phyloP scores from a whole-genome alignment of 2,113 vertebrate species.

The Opisthocomus hoazin region DNA sequence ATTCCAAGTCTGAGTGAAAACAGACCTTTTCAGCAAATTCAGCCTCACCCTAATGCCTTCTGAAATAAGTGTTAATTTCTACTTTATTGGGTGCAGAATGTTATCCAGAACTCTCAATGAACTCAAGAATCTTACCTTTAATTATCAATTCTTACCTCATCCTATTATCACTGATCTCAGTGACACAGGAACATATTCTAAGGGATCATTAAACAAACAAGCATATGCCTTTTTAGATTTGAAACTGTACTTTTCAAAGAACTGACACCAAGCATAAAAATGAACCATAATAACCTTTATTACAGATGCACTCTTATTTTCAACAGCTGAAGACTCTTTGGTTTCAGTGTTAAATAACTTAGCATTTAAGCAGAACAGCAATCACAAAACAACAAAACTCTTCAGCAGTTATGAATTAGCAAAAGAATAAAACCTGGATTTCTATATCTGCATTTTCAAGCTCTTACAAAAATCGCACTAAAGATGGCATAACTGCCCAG shows the following conservation, averaged over 20 bases:
- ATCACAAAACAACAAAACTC: background rate
- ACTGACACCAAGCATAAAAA: background rate
- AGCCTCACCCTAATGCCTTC: background rate
- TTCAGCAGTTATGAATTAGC: background rate
- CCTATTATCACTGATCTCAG: background rate
- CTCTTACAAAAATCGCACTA: background rate
- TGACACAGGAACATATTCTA: background rate
- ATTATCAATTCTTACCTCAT: background rate
- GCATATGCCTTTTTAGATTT: background rate
- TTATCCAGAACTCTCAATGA: background rate
- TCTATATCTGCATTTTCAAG: background rate
- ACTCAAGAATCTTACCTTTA: background rate
- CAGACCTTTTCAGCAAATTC: background rate
- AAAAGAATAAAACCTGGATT: background rate
- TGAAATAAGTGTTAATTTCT: background rate
- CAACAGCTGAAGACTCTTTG: background rate
- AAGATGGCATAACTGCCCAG: background rate
- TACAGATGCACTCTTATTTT: background rate
- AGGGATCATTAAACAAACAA: background rate
- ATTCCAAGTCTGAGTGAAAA: background rate
- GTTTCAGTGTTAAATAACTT: background rate
- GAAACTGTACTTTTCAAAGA: background rate
- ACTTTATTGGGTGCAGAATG: background rate
- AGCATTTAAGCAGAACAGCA: background rate
- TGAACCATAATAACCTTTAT: background rate